Evolutionary conservation across 2,888 invertebrate genomes (phyloP), one percentile per base, ranked within the genome.

Genomic region (Encarsia formosa): DNA sequence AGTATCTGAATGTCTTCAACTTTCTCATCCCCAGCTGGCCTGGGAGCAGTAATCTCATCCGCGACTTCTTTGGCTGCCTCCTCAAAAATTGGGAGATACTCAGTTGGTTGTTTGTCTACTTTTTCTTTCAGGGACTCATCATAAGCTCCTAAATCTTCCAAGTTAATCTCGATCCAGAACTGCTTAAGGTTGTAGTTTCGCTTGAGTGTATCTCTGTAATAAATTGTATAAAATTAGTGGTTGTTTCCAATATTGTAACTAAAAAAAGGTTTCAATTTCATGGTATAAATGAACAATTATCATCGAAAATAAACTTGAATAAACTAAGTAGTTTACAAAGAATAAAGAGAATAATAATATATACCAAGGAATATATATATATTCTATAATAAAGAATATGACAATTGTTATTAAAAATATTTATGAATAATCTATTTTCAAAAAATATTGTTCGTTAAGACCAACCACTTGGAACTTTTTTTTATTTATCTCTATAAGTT

Each of bases 11-110:
- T 88, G 68, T 96, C 93, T 70, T 94, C 86, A 31, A 97, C 81
- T 54, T 86, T 83, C 64, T 94, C 91, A 64, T 96, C 93, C 1
- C 88, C 91, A 65, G 88, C 87, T 0, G 94, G 91, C 50, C 97
- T 80, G 0, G 98, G 97, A 11, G 88, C 83, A 15, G 97, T 98
- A 18, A 99, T 78, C 76, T 98, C 98, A 81, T 98, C 97, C 1
- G 92, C 98, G 39, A 96, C 89, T 75, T 97, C 96, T 71, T 85
- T 91, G 0, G 94, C 94, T 31, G 97, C 97, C 74, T 96, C 96
- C 76, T 99, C 99, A 70, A 99, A 87, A 61, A 98, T 82, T 13
- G 93, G 88, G 50, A 99, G 76, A 76, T 92, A 91, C 70, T 98
- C 96, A 1, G 91, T 83, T 0, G 99, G 99, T 58, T 89, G 86